phyloP scores from a whole-genome alignment of 2,888 invertebrate species.

The Vanessa cardui region DNA sequence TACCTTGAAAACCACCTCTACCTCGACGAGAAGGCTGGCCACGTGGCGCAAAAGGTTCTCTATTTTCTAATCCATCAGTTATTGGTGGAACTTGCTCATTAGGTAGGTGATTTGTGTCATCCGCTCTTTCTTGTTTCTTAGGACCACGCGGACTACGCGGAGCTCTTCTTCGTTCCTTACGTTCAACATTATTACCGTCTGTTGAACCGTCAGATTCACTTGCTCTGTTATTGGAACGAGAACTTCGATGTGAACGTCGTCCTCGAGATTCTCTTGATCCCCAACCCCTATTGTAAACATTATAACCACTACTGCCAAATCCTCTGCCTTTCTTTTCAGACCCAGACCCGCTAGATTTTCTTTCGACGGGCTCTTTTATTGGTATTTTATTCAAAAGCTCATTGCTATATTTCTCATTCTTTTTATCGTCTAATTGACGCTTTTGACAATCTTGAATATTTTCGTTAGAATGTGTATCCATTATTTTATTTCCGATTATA shows the following conservation, averaged over 20 bases:
- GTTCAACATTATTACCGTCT: slow-evolving; percentile 84
- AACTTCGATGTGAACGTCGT: slow-evolving; percentile 76
- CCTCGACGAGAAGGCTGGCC: slow-evolving; percentile 95
- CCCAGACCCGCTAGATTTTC: slow-evolving; percentile 74
- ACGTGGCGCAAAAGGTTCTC: slow-evolving; percentile 91
- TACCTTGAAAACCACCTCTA: slow-evolving; percentile 84
- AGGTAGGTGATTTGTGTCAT: slow-evolving; percentile 64
- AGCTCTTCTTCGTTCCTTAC: slow-evolving; percentile 81
- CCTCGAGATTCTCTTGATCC: slow-evolving; percentile 77
- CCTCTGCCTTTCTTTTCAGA: slow-evolving; percentile 81
- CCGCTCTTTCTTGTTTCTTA: slow-evolving; percentile 84
- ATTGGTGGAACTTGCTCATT: slow-evolving; percentile 52
- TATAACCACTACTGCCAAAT: slow-evolving; percentile 68
- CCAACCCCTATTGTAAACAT: slow-evolving; percentile 78
- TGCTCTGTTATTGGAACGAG: slow-evolving; percentile 73
- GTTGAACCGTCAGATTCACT: slow-evolving; percentile 90
- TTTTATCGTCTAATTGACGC: slow-evolving; percentile 63
- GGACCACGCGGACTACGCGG: slow-evolving; percentile 80
- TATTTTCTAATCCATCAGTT: slow-evolving; percentile 69
- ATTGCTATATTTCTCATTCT: slow-evolving; percentile 63
- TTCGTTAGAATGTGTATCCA: slow-evolving; percentile 59
- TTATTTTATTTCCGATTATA: slow-evolving; percentile 51
- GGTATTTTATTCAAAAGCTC: slow-evolving; percentile 73
- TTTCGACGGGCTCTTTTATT: slow-evolving; percentile 74
- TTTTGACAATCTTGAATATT: slow-evolving; percentile 60